Evolutionary conservation across 2,888 invertebrate species (phyloP).

Genomic region (Megastigmus dorsalis): DNA sequence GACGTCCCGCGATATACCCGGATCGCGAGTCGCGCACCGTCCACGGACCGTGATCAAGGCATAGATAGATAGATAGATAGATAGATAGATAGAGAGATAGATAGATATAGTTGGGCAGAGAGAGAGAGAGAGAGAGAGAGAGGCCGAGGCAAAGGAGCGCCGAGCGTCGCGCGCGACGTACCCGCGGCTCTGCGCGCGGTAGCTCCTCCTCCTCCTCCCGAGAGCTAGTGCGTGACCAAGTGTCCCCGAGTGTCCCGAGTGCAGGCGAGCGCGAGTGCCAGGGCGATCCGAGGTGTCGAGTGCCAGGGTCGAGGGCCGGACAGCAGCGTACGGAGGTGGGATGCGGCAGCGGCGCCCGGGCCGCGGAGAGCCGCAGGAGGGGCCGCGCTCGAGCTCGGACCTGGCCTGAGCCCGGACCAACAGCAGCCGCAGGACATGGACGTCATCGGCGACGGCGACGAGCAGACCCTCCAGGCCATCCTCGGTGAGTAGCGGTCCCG

Average conservation of each 20-base stretch:
- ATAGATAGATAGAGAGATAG: background rate
- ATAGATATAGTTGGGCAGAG: background rate
- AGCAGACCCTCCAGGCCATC: constrained; percentile 74
- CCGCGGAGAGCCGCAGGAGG: constrained; percentile 49
- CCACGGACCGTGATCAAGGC: too few species aligned
- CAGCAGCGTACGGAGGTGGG: constrained; percentile 25
- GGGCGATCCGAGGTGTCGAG: constrained; percentile 23
- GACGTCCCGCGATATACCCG: background rate
- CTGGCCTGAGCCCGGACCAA: constrained; percentile 66
- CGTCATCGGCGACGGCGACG: constrained; percentile 73
- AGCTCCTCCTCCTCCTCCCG: too few species aligned
- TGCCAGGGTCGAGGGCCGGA: constrained; percentile 41
- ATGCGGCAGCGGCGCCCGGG: constrained; percentile 37
- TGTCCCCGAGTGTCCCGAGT: background rate
- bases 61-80: background rate
- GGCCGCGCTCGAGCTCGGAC: constrained; percentile 65
- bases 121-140: background rate
- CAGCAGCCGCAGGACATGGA: constrained; percentile 72
- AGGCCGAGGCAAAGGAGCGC: background rate
- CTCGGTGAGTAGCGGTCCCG: constrained; percentile 68
- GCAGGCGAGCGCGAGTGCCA: constrained; percentile 11
- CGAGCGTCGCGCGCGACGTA: background rate
- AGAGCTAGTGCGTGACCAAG: constrained; percentile 27
- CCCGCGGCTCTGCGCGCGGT: background rate
- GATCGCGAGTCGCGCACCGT: background rate